Percentiles rank a stretch among this genome's conserved stretches.
Conservation (phyloP, 2,113 vertebrate species). For the Rhea pennata region DNA sequence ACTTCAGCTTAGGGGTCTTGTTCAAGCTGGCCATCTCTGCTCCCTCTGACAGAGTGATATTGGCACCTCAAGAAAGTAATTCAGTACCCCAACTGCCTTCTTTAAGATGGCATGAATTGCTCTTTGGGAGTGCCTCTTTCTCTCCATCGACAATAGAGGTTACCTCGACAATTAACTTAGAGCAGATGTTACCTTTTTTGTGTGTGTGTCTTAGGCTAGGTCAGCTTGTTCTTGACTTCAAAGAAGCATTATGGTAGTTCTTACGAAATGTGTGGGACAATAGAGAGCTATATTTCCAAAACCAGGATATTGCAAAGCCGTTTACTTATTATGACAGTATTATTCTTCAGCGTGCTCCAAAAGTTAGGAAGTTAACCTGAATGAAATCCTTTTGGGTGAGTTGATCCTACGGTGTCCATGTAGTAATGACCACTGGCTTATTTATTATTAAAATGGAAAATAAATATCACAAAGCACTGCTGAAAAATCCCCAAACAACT, state of each 20-base stretch:
- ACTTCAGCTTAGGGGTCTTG: background rate
- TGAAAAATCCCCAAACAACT: constrained; percentile 26
- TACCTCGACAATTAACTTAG: background rate
- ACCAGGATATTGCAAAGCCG: background rate
- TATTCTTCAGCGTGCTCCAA: background rate
- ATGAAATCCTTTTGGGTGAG: background rate
- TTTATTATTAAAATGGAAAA: constrained; percentile 11
- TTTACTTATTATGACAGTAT: background rate
- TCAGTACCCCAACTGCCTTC: background rate
- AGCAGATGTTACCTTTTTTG: background rate
- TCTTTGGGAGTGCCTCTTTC: background rate
- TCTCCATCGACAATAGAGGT: background rate
- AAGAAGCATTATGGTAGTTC: background rate
- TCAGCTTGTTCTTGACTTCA: background rate
- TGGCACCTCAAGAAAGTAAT: background rate
- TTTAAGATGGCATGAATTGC: background rate
- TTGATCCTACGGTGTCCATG: background rate
- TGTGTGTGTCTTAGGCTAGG: background rate
- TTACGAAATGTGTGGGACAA: background rate
- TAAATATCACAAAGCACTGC: background rate
- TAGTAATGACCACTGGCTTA: background rate
- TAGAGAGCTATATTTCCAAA: background rate
- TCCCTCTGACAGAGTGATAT: background rate
- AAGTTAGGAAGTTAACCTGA: background rate
- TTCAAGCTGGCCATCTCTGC: background rate